These are phyloP conservation scores for Sapajus apella DNA, from an alignment of 2,113 vertebrate genomes.

Conservation along the genomic window DNA sequence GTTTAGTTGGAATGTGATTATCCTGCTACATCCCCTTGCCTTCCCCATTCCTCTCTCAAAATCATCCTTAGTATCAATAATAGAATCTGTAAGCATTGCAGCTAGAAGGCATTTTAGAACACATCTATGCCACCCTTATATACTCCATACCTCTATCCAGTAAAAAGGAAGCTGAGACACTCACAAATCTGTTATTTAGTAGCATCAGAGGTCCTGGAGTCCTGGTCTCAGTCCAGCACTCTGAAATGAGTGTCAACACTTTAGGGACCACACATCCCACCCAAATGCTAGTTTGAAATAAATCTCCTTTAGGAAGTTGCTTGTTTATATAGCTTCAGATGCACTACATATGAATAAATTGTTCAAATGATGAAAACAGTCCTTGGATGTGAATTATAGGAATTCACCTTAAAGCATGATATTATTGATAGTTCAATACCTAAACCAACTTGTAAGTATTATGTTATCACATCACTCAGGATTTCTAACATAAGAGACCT, in stretches of 20 bases:
- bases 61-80: not conserved
- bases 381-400: not conserved
- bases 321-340: not conserved
- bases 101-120: not conserved
- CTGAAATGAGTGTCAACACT: not conserved
- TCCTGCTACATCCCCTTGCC: not conserved
- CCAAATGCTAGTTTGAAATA: not conserved
- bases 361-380: not conserved
- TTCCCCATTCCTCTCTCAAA: not conserved
- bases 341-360: not conserved
- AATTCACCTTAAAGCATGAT: not conserved
- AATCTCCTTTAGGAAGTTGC: not conserved
- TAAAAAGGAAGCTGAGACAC: not conserved
- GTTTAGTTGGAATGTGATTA: not conserved
- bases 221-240: not conserved
- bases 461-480: not conserved
- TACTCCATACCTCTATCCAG: accelerated
- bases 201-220: not conserved
- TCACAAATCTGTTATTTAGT: not conserved
- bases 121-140: not conserved
- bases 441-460: not conserved
- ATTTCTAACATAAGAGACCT: not conserved
- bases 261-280: not conserved
- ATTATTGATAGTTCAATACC: not conserved
- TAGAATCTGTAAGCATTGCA: not conserved